Evolutionary conservation across 2,888 invertebrate genomes (phyloP).

Genomic region (Gryllus longicercus): DNA sequence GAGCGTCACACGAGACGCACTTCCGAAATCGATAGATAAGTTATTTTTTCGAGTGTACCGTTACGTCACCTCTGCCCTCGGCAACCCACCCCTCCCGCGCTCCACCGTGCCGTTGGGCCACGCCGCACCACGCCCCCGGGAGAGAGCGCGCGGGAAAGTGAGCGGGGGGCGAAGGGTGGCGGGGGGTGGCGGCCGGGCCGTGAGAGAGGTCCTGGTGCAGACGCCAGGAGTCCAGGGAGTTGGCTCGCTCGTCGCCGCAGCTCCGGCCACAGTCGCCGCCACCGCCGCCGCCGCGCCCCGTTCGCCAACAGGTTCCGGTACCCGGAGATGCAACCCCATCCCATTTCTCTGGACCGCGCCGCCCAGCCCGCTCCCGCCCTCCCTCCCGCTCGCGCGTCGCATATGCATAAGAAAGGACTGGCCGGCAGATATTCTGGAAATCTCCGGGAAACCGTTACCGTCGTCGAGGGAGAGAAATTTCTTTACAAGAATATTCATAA

Average conservation of each 20-base stretch:
- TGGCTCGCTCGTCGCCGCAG: not conserved
- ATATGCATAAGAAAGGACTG: conserved; percentile 8
- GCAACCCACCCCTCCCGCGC: not conserved
- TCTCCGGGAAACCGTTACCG: conserved; percentile 8
- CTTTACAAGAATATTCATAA: conserved; percentile 17
- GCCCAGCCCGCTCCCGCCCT: too few species aligned
- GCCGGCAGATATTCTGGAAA: conserved; percentile 1
- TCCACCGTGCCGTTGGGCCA: not conserved
- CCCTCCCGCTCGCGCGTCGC: not conserved
- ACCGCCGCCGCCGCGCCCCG: not conserved
- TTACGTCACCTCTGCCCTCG: too few species aligned
- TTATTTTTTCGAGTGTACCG: too few species aligned
- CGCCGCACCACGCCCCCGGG: not conserved
- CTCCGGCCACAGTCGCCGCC: not conserved
- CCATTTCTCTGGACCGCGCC: not conserved
- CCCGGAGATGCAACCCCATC: not conserved
- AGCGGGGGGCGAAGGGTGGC: not conserved
- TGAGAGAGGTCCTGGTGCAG: conserved; percentile 2
- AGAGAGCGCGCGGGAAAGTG: not conserved
- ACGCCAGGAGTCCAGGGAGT: not conserved
- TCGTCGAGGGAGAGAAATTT: not conserved
- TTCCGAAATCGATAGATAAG: too few species aligned
- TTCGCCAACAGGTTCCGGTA: conserved; percentile 6
- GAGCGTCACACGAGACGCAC: too few species aligned
- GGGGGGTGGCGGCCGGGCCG: not conserved